A percentile compares a stretch with the other conserved stretches of the same genome.
Conservation (phyloP, 2,888 invertebrate species). For the Aphodius granarius region DNA sequence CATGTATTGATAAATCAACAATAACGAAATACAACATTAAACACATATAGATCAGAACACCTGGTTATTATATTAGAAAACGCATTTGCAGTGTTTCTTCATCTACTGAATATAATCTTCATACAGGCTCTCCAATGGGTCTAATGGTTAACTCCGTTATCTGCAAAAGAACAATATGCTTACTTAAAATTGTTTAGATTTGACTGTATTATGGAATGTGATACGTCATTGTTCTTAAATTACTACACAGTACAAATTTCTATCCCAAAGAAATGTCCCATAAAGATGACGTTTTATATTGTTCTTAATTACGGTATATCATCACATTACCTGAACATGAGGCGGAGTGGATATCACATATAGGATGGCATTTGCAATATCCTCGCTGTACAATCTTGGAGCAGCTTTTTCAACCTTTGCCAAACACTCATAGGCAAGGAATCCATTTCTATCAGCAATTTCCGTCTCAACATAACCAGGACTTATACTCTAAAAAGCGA, state of each 20-base stretch:
- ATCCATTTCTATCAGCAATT: conserved; percentile 32
- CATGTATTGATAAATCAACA: too few relatives aligned
- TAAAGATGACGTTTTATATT: too few relatives aligned
- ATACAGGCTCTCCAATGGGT: conserved; percentile 25
- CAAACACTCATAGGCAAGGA: conserved; percentile 21
- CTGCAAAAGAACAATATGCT: conserved; percentile 22
- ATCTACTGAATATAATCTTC: neutral
- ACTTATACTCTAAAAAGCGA: conserved; percentile 23
- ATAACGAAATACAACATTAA: too few relatives aligned
- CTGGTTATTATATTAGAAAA: too few relatives aligned
- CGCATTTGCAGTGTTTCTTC: neutral
- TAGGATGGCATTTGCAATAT: conserved; percentile 22
- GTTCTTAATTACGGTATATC: neutral
- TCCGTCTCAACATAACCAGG: conserved; percentile 26
- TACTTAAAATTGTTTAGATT: neutral
- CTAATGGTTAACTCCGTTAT: conserved; percentile 26
- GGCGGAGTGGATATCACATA: conserved; percentile 22
- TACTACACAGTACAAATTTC: too few relatives aligned
- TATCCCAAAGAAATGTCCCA: too few relatives aligned
- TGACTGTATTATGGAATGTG: neutral
- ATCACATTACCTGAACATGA: conserved; percentile 21
- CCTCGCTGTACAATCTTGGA: conserved; percentile 19
- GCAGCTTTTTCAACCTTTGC: conserved; percentile 17
- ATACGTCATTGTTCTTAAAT: neutral
- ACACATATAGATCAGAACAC: too few relatives aligned